Base-by-base conservation (phyloP, 1,140 invertebrate genomes). In the Trichonephila inaurata region DNA sequence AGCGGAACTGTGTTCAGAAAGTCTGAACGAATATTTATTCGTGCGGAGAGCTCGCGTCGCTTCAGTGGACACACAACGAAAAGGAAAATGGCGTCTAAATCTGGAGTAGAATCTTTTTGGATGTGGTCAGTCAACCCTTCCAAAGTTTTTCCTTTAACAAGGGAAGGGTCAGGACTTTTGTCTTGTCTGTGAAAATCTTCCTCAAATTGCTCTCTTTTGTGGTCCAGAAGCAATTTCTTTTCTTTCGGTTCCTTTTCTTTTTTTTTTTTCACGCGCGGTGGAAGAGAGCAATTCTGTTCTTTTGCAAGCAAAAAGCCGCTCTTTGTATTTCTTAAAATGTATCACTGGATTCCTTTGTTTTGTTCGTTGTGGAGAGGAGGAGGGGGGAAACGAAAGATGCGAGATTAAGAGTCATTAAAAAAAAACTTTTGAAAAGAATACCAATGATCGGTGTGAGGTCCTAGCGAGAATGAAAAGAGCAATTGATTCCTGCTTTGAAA, bases 61-160 rank as follows among this genome's bases (percentile, higher is more conserved):
- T 69, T 69, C 66, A 24, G 10, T 14, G n/a, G 24, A 21, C 66
- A 14, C 66, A 24, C 24, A 24, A 21, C n/a, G n/a, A 69, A 69
- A 69, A 69, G 24, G 66, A n/a, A 62, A 69, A 69, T 69, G n/a
- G 66, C 66, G 24, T 28, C 66, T 69, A 24, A 24, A 24, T 69
- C 66, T 69, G 66, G 66, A 69, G 21, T 24, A 51, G 10, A 51
- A 51, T 51, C 51, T 51, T 51, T 51, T 69, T 69, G 7, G 66
- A 69, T 69, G 66, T 69, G 66, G 66, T 69, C 66, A 69, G n/a
- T 69, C 21, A 69, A 69, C 66, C 66, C 66, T 69, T 69, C 66
- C 51, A 12, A 51, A 51, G 51, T 51, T 69, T 66, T 69, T n/a
- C 24, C 66, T n/a, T 24, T 69, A 69, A 69, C 66, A 24, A 69